A percentile compares a stretch with the other conserved stretches of the same genome.
phyloP scores from a whole-genome alignment of 2,888 invertebrate genomes.

The Trichogramma dendrolimi region DNA sequence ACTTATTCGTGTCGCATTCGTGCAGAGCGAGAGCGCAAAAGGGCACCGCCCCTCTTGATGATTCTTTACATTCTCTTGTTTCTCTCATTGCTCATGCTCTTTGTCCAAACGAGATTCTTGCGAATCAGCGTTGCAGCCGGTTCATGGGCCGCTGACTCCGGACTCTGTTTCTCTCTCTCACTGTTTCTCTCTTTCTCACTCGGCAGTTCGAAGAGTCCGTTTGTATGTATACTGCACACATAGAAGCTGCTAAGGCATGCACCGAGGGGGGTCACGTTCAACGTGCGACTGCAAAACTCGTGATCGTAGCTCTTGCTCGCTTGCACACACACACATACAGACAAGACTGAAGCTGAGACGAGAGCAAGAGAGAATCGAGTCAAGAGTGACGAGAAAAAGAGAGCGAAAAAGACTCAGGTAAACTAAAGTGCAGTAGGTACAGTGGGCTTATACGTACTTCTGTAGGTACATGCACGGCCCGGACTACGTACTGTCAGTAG shows the following conservation, averaged over 20 bases:
- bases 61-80: not conserved
- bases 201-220: not conserved
- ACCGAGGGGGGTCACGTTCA: constrained; percentile 19
- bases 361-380: too few species aligned
- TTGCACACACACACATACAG: not conserved
- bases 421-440: too few species aligned
- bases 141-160: constrained; percentile 11
- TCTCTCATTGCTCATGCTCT: constrained; percentile 6
- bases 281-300: not conserved
- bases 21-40: not conserved
- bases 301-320: not conserved
- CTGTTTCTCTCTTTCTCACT: not conserved
- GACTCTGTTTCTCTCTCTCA: not conserved
- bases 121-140: not conserved
- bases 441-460: too few species aligned
- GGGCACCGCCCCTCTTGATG: not conserved
- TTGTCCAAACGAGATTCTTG: not conserved
- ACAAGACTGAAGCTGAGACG: not conserved
- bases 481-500: too few species aligned
- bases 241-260: not conserved
- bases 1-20: too few species aligned
- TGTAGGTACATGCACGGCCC: too few species aligned
- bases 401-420: too few species aligned
- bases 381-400: too few species aligned
- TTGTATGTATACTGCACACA: too few species aligned